Evolutionary conservation across 2,888 invertebrate genomes (phyloP).

Genomic region (Morpho helenor): DNA sequence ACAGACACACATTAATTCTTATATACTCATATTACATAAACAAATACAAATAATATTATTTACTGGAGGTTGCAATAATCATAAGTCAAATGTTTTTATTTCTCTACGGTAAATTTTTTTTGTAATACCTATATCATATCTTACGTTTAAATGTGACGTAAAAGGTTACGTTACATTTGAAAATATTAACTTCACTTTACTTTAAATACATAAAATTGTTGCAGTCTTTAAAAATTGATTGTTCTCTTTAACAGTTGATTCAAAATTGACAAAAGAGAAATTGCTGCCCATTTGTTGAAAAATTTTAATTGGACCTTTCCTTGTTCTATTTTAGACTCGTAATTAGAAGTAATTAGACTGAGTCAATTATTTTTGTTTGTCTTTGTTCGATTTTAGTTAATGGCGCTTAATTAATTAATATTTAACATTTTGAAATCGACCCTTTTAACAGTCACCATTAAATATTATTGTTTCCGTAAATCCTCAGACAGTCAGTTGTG

Average conservation of each 20-base stretch:
- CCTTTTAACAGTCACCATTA: neutral
- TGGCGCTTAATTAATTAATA: constrained; percentile 1
- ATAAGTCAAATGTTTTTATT: no score
- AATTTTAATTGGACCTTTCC: constrained; percentile 15
- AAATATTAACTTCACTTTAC: no score
- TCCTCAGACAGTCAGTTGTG: no score
- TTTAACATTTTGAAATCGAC: neutral
- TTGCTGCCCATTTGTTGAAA: constrained; percentile 1
- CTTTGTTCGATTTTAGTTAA: constrained; percentile 17
- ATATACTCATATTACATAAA: no score
- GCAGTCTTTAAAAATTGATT: neutral
- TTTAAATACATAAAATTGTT: no score
- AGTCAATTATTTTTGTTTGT: constrained; percentile 21
- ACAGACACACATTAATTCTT: no score
- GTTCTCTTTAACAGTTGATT: constrained; percentile 1
- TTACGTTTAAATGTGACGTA: no score
- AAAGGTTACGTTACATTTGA: no score
- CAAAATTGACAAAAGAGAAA: constrained; percentile 5
- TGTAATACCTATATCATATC: no score
- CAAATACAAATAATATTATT: no score
- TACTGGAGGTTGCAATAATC: no score
- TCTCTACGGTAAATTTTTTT: no score
- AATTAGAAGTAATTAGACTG: constrained; percentile 23
- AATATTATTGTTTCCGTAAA: neutral
- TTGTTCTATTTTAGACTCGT: constrained; percentile 14